Evolutionary conservation across 1,140 invertebrate genomes (phyloP).

Genomic region (Pomacea maculata): DNA sequence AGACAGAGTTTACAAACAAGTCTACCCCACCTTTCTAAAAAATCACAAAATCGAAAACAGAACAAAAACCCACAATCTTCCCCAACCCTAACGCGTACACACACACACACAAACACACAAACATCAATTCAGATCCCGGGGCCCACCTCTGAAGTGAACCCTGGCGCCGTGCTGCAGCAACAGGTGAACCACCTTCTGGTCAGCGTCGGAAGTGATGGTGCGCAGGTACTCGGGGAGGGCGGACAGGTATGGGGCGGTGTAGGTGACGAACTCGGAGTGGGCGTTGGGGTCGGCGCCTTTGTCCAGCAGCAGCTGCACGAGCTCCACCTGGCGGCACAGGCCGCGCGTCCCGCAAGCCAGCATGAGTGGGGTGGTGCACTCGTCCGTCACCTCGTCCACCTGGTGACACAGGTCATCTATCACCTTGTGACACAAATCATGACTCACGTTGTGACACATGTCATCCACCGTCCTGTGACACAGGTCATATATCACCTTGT

Average conservation of each 20-base stretch:
- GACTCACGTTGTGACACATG: too few species aligned
- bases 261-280: conserved; percentile 69
- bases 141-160: conserved; percentile 41
- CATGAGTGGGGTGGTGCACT: conserved; percentile 83
- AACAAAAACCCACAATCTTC: not conserved
- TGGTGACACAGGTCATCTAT: not conserved
- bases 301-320: conserved; percentile 74
- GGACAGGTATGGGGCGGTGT: conserved; percentile 68
- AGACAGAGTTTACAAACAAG: too few species aligned
- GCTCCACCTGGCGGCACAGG: conserved; percentile 73
- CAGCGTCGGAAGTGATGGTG: conserved; percentile 72
- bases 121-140: not conserved
- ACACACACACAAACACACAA: conserved; percentile 7
- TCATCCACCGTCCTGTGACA: too few species aligned
- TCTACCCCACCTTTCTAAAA: too few species aligned
- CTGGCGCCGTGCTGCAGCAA: conserved; percentile 81
- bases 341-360: conserved; percentile 83
- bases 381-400: conserved; percentile 69
- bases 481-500: too few species aligned
- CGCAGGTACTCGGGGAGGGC: conserved; percentile 86
- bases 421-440: too few species aligned
- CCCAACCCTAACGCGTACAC: not conserved
- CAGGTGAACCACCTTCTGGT: conserved; percentile 75
- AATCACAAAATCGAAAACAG: not conserved
- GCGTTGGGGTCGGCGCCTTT: conserved; percentile 69